phyloP scores from a whole-genome alignment of 2,113 vertebrate genomes.

The Alaudala cheleensis region DNA sequence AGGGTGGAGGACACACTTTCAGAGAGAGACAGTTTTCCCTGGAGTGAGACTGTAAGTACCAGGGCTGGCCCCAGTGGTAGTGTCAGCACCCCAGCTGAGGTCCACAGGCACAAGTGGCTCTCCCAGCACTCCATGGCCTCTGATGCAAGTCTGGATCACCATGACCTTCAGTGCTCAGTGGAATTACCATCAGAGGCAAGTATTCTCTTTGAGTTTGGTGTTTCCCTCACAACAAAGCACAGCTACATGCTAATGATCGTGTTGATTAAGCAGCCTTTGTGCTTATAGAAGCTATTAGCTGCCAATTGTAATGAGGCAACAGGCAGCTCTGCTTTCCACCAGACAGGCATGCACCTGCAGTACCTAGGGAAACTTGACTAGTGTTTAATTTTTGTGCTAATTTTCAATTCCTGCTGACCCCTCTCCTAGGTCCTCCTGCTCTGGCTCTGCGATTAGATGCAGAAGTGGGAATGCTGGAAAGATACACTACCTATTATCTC shows the following conservation, averaged over 20 bases:
- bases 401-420: conserved; percentile 38
- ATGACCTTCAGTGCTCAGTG: neutral
- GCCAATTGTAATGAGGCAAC: neutral
- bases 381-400: conserved; percentile 33
- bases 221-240: neutral
- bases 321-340: neutral
- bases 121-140: neutral
- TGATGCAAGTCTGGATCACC: neutral
- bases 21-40: neutral
- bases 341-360: neutral
- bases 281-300: neutral
- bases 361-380: neutral
- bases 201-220: neutral
- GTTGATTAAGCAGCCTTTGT: conserved; percentile 18
- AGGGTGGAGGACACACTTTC: neutral
- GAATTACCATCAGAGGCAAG: neutral
- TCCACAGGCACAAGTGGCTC: neutral
- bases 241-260: neutral
- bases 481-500: conserved; percentile 38
- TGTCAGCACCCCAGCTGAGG: neutral
- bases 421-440: neutral
- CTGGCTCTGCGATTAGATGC: neutral
- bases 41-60: rapidly evolving
- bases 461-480: conserved; percentile 28
- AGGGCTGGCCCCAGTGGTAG: neutral